Base-by-base conservation (phyloP, 2,113 vertebrate genomes). In the Mormoops blainvillei region DNA sequence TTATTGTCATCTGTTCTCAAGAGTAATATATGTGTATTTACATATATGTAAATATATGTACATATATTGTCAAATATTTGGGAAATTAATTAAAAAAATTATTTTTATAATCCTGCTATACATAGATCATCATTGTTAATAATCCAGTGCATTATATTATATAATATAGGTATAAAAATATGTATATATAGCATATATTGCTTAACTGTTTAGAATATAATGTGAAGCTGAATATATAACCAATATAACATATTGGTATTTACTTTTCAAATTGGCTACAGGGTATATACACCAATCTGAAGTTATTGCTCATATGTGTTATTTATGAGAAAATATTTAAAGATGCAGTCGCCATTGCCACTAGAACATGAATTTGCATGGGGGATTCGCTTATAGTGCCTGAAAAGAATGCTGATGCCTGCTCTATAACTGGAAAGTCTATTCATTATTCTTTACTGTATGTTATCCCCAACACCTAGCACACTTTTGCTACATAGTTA, bases 201-300 rank as follows among this genome's bases (percentile, higher is more conserved):
- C 91, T 97, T 98, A 97, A 98, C 94, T 98, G 87, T 98, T 98
- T 98, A 91, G 90, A 84, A 94, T 85, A 65, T 91, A 97, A 97
- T 96, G 67, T 98, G 94, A 97, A 97, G 97, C 83, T 97, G 89
- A 97, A 82, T 87, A 61, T 61, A 82, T n/a, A n/a, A n/a, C n/a
- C n/a, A n/a, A n/a, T n/a, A n/a, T n/a, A 85, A 54, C 41, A 48
- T 65, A 80, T 52, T 80, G 56, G 9, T 96, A 91, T 63, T 87
- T 93, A 91, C 93, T 97, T 97, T 84, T 71, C 56, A 94, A 71
- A 73, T 93, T 96, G 74, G 54, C 81, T 94, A 84, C 96, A 97
- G 94, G 97, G 97, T 96, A 97, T 95, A 98, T 96, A 94, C 95
- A 93, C 94, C 96, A 98, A 94, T 95, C 83, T 94, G 91, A 93